Evolutionary conservation across 2,797 vertebrate genomes (phyloP).

Genomic region (Rhadinocentrus ornatus): DNA sequence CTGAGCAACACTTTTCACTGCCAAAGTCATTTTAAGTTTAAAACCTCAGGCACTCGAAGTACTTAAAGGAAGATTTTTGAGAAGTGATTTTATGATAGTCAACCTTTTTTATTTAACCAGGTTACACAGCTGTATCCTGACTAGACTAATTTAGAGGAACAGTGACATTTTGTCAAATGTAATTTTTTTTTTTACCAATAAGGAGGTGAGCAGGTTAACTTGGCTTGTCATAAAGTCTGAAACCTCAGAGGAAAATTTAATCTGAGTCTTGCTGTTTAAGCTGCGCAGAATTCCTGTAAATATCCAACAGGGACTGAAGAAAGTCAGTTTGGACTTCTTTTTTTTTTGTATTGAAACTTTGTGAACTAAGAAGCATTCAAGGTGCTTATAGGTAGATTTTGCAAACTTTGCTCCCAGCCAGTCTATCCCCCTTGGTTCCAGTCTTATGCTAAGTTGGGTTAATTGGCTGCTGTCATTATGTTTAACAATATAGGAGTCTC

Average conservation of each 20-base stretch:
- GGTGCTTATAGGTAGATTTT: background rate
- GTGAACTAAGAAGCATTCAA: slow-evolving; percentile 6
- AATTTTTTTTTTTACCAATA: background rate
- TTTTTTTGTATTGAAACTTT: slow-evolving; percentile 8
- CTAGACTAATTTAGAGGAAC: slow-evolving; percentile 9
- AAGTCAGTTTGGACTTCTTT: slow-evolving; percentile 12
- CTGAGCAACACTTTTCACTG: slow-evolving; percentile 42
- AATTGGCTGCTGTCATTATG: background rate
- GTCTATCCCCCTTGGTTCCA: background rate
- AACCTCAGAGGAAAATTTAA: background rate
- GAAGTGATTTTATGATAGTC: slow-evolving; percentile 18
- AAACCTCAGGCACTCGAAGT: slow-evolving; percentile 41
- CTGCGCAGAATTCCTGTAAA: background rate
- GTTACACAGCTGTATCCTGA: slow-evolving; percentile 7
- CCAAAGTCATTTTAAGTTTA: slow-evolving; percentile 44
- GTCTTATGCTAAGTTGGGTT: background rate
- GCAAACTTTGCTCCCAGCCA: background rate
- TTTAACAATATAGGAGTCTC: too few relatives aligned
- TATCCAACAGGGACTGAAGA: background rate
- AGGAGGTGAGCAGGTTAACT: background rate
- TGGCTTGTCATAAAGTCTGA: background rate
- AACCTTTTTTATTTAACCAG: background rate
- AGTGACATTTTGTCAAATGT: slow-evolving; percentile 2
- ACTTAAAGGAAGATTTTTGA: slow-evolving; percentile 31
- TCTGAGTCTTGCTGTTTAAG: background rate